These are phyloP conservation scores for Aphyosemion australe DNA, from an alignment of 2,113 vertebrate species.

Conservation along the genomic window DNA sequence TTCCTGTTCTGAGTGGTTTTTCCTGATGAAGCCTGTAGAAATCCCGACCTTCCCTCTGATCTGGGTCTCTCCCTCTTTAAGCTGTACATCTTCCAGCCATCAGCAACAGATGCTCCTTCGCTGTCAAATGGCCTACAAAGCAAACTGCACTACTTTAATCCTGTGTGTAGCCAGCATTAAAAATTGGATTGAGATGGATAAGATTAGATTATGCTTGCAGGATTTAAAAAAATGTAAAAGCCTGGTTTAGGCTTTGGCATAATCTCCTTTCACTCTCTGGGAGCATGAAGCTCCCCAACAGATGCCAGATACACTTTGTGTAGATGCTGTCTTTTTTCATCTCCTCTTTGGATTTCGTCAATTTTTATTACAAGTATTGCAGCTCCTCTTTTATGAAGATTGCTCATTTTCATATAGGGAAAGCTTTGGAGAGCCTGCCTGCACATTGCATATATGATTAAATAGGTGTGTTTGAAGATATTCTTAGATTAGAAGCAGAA, in stretches of 20 bases:
- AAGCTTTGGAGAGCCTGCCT: constrained; percentile 49
- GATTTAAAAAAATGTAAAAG: constrained; percentile 93
- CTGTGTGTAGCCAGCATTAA: constrained; percentile 96
- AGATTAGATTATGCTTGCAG: constrained; percentile 96
- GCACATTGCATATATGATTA: constrained; percentile 30
- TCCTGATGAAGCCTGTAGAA: too few relatives aligned
- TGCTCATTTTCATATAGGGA: constrained; percentile 76
- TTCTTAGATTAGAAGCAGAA: not conserved
- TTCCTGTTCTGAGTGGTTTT: too few relatives aligned
- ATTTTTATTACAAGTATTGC: constrained; percentile 63
- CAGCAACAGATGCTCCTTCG: constrained; percentile 85
- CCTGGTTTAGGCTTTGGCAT: constrained; percentile 91
- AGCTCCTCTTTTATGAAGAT: constrained; percentile 35
- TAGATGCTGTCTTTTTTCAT: constrained; percentile 77
- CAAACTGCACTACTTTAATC: constrained; percentile 88
- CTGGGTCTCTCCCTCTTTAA: constrained; percentile 26
- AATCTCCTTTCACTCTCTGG: constrained; percentile 90
- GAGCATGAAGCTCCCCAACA: constrained; percentile 82
- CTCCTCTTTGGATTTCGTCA: constrained; percentile 73
- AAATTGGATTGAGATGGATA: constrained; percentile 99
- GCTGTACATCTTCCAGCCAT: constrained; percentile 60
- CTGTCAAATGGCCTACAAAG: constrained; percentile 88
- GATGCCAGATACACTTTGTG: constrained; percentile 76
- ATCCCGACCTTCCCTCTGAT: not conserved
- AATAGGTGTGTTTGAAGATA: not conserved